A percentile compares a stretch with the other conserved stretches of the same genome.
phyloP scores from a whole-genome alignment of 2,888 invertebrate genomes.

The Perizoma affinitatum region DNA sequence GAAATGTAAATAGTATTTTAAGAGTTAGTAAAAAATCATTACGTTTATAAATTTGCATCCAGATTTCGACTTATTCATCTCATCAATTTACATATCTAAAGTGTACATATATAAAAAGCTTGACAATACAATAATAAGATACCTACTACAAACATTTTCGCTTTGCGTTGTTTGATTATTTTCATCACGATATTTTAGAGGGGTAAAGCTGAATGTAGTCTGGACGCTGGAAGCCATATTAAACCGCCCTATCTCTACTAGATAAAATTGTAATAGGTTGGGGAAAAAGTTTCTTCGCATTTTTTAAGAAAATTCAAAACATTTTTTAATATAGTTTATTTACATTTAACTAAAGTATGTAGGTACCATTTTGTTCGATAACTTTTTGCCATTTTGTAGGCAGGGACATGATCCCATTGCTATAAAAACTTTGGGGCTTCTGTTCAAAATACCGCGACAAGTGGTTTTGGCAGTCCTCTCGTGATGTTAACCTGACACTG shows the following conservation, averaged over 20 bases:
- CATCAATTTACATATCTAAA: conserved; percentile 81
- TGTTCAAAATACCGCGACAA: no score
- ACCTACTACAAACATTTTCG: conserved; percentile 39
- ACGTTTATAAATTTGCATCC: conserved; percentile 32
- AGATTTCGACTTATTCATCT: conserved; percentile 55
- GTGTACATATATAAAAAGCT: conserved; percentile 80
- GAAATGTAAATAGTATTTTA: conserved; percentile 36
- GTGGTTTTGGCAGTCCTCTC: no score
- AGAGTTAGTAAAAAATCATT: conserved; percentile 28
- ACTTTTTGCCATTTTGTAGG: no score
- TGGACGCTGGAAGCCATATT: conserved; percentile 10
- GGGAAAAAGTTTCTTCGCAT: no score
- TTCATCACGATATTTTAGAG: conserved; percentile 20
- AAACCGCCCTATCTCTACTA: conserved; percentile 11
- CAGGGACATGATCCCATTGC: no score
- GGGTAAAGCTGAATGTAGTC: conserved; percentile 12
- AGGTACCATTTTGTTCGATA: no score
- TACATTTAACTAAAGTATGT: no score
- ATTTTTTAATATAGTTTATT: no score
- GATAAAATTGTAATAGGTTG: conserved; percentile 23
- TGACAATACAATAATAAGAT: conserved; percentile 80
- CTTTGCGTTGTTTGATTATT: conserved; percentile 20
- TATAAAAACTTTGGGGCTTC: no score
- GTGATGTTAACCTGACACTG: no score
- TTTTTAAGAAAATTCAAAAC: no score